Evolutionary conservation across 2,797 vertebrate genomes (phyloP).

Genomic region (Parauchenoglanis punctatus): DNA sequence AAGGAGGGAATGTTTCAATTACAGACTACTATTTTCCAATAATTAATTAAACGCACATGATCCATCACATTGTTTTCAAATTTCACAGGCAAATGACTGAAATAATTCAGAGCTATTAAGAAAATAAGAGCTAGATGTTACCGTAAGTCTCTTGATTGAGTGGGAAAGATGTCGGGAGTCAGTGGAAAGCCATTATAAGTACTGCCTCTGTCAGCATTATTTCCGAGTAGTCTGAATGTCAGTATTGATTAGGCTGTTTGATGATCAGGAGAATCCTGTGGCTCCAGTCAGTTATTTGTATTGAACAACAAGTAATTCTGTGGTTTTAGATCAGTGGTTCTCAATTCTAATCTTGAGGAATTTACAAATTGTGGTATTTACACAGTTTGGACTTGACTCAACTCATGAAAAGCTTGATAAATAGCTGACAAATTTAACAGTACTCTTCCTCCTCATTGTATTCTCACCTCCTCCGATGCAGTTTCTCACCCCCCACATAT

Average conservation of each 20-base stretch:
- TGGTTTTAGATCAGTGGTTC: conserved; percentile 12
- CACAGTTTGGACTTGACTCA: not conserved
- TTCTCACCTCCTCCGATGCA: conserved; percentile 35
- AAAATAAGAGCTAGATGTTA: conserved; percentile 49
- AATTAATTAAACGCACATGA: not conserved
- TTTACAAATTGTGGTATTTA: not conserved
- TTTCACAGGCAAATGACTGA: not conserved
- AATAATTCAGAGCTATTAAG: conserved; percentile 46
- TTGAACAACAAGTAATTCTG: conserved; percentile 1
- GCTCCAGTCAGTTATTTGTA: not conserved
- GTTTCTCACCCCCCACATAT: conserved; percentile 36
- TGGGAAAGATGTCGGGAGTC: conserved; percentile 33
- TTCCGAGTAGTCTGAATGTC: conserved; percentile 30
- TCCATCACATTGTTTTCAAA: not conserved
- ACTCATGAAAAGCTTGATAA: not conserved
- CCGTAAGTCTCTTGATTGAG: conserved; percentile 38
- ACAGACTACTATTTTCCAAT: not conserved
- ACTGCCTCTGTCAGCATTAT: conserved; percentile 28
- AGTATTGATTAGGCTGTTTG: conserved; percentile 40
- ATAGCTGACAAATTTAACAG: not conserved
- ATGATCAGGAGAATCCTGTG: not conserved
- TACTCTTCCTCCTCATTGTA: not conserved
- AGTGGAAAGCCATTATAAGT: conserved; percentile 31
- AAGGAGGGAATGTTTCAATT: not conserved
- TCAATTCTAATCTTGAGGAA: conserved; percentile 4